Percentiles rank a stretch among this genome's conserved stretches.
These are phyloP conservation scores for Leistus spinibarbis DNA, from an alignment of 2,888 invertebrate genomes.

Conservation along the genomic window DNA sequence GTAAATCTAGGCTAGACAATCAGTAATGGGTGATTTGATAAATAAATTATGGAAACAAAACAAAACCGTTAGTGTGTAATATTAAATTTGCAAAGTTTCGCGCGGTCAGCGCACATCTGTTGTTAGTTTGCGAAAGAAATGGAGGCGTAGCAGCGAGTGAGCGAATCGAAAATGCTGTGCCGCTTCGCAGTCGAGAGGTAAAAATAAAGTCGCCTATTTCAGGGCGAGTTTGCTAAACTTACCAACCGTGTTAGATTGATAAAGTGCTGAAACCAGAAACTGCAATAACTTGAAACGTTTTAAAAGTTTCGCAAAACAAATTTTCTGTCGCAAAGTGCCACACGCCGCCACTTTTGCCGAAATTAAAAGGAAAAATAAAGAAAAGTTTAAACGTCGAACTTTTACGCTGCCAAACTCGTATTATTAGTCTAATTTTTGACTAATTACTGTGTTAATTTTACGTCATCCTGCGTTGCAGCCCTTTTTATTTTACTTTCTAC, in stretches of 20 bases:
- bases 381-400: slow-evolving; percentile 32
- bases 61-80: background rate
- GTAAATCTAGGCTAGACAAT: no score
- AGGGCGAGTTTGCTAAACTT: slow-evolving; percentile 37
- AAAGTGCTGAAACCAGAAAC: slow-evolving; percentile 40
- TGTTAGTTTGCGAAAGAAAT: no score
- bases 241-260: slow-evolving; percentile 37
- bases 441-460: slow-evolving; percentile 39
- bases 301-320: slow-evolving; percentile 39
- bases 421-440: slow-evolving; percentile 40
- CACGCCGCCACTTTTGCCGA: slow-evolving; percentile 27
- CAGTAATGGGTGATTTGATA: background rate
- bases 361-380: slow-evolving; percentile 23
- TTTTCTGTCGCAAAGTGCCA: slow-evolving; percentile 37
- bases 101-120: background rate
- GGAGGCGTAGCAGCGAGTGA: background rate
- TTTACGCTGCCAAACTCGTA: slow-evolving; percentile 6
- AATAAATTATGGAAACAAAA: background rate
- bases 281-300: slow-evolving; percentile 40
- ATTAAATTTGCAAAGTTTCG: background rate
- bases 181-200: slow-evolving; percentile 5
- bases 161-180: background rate
- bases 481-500: background rate
- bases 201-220: slow-evolving; percentile 38
- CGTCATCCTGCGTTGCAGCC: background rate